These are phyloP conservation scores for Leucophenga montana DNA, from an alignment of 2,888 invertebrate genomes.

Conservation along the genomic window DNA sequence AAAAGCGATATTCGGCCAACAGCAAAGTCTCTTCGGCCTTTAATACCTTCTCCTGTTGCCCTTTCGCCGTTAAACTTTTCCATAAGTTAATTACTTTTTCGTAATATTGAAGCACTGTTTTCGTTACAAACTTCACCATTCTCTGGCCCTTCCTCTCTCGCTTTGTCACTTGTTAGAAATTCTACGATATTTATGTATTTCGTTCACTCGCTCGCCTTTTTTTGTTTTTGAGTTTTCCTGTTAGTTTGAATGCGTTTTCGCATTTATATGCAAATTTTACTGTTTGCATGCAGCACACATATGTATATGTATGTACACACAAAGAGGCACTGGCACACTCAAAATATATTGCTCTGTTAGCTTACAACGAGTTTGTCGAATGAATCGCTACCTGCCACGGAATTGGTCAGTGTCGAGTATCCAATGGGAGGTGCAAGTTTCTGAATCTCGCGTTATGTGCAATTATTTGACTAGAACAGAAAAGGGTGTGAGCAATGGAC, in stretches of 20 bases:
- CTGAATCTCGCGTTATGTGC: background rate
- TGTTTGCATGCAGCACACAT: constrained; percentile 53
- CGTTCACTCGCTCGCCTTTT: constrained; percentile 40
- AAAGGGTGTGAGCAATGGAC: background rate
- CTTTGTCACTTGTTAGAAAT: background rate
- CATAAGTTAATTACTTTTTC: constrained; percentile 65
- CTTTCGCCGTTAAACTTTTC: constrained; percentile 33
- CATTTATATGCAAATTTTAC: constrained; percentile 64
- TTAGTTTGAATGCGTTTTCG: constrained; percentile 64
- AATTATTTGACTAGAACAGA: too few relatives aligned
- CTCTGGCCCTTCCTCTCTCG: constrained; percentile 30
- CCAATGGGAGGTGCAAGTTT: constrained; percentile 24
- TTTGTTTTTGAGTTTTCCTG: constrained; percentile 43
- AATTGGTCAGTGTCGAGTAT: constrained; percentile 25
- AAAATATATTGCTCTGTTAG: constrained; percentile 57
- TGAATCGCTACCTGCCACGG: constrained; percentile 18
- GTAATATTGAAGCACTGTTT: constrained; percentile 44
- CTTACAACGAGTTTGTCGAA: constrained; percentile 21
- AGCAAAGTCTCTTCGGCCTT: constrained; percentile 23
- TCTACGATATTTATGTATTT: constrained; percentile 56
- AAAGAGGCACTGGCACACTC: too few relatives aligned
- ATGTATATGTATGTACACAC: too few relatives aligned
- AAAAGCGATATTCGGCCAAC: constrained; percentile 9
- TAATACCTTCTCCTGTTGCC: background rate
- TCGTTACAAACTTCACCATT: constrained; percentile 47